A percentile compares a stretch with the other conserved stretches of the same genome.
These are phyloP conservation scores for Myiothlypis coronata DNA, from an alignment of 2,797 vertebrate species.

Conservation along the genomic window DNA sequence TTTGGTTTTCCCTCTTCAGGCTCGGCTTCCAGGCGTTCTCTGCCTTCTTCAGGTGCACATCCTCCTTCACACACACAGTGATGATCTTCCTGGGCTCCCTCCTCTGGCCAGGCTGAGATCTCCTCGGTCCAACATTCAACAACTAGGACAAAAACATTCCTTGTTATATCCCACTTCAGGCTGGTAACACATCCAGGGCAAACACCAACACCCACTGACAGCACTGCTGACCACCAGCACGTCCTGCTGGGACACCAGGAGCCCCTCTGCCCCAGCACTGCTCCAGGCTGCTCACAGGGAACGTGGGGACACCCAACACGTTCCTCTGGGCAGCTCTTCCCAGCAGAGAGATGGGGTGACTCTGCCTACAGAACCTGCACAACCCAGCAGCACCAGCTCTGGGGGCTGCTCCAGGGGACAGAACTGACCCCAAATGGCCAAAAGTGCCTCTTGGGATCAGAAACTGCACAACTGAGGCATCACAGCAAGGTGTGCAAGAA, in stretches of 20 bases:
- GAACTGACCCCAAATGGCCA: not conserved
- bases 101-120: conserved; percentile 79
- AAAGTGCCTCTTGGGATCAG: not conserved
- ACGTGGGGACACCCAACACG: accelerated
- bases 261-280: not conserved
- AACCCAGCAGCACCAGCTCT: accelerated
- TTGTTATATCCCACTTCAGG: conserved; percentile 26
- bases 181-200: not conserved
- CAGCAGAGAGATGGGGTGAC: accelerated
- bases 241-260: not conserved
- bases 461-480: not conserved
- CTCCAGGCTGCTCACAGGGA: not conserved
- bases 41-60: conserved; percentile 91
- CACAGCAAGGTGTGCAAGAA: not conserved
- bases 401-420: not conserved
- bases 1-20: conserved; percentile 82
- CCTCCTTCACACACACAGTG: conserved; percentile 88
- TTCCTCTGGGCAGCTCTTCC: not conserved
- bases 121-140: conserved; percentile 76
- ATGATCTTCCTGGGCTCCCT: conserved; percentile 93
- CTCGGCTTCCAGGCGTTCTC: conserved; percentile 97
- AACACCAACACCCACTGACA: not conserved
- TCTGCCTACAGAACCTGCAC: not conserved
- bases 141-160: conserved; percentile 72
- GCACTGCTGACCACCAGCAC: not conserved